Evolutionary conservation across 2,797 vertebrate species (phyloP).

Genomic region (Nyctibius grandis): DNA sequence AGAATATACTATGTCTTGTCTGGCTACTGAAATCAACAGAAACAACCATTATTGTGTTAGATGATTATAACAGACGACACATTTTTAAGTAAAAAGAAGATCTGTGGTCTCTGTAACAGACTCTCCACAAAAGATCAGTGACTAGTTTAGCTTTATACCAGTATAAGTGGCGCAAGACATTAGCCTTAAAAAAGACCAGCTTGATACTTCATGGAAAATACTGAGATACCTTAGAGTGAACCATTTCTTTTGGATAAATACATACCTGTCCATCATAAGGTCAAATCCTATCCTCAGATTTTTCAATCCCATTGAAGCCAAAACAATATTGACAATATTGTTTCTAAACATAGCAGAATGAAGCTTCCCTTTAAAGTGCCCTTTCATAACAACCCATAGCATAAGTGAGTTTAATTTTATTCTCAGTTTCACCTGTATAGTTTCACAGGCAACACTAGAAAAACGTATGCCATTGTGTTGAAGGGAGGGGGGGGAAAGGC

Average conservation of each 20-base stretch:
- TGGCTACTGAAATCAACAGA: not conserved
- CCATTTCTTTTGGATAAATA: not conserved
- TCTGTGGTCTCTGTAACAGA: not conserved
- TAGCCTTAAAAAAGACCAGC: not conserved
- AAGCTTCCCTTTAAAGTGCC: not conserved
- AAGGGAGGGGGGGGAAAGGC: fast-evolving
- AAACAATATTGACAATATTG: not conserved
- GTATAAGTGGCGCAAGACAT: not conserved
- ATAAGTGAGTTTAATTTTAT: not conserved
- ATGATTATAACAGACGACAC: not conserved
- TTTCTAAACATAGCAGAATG: not conserved
- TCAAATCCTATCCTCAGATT: not conserved
- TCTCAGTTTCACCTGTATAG: not conserved
- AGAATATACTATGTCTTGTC: not conserved
- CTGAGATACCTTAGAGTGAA: not conserved
- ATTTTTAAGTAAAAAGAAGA: not conserved
- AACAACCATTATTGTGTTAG: not conserved
- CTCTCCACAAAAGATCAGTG: not conserved
- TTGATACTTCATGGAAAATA: not conserved
- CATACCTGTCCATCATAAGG: not conserved
- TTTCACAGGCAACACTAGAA: not conserved
- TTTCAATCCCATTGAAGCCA: not conserved
- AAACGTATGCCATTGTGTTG: not conserved
- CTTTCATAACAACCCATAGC: not conserved
- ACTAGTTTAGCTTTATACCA: not conserved